Base-by-base conservation (phyloP, 2,888 invertebrate species). In the Patella depressa region DNA sequence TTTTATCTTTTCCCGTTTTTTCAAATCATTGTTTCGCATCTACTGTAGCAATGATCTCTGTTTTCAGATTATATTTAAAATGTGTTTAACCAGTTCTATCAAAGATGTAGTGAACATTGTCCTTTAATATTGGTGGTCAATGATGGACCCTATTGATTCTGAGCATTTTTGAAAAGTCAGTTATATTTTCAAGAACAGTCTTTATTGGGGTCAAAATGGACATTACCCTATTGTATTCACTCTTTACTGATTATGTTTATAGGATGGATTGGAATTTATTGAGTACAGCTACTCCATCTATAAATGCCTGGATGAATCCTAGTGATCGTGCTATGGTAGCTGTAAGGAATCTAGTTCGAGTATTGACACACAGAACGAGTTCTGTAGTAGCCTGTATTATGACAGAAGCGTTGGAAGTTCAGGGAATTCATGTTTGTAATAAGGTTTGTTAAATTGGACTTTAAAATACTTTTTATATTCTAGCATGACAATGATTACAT, bases 251-350 rank as follows among this genome's bases (percentile, higher is more conserved):
- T 45, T 45, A 45, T 45, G 4, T 45, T 74, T 82, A 11, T 89
- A 95, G 97, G 86, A 93, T 97, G 87, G 98, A 98, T 92, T 98
- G 98, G 98, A 98, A 98, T 93, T 93, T 98, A 77, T 92, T 98
- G 75, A 98, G 97, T 90, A 98, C 98, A 2, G 97, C 97, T 9
- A 97, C 98, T 0, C 98, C 98, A 0, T 97, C 98, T 0, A 98
- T 98, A 86, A 97, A 97, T 89, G 98, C 98, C 1, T 98, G 98
- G 98, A 95, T 98, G 95, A 98, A 97, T 93, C 98, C 98, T 0
- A 95, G 96, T 91, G 97, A 98, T 93, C 94, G 97, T 24, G 94
- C 98, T 80, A 96, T 97, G 73, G 96, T 96, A 80, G 94, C 96
- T 84, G 95, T 96, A 73, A 95, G 96, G 55, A 94, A 95, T 77